Evolutionary conservation across 2,888 invertebrate genomes (phyloP).

Genomic region (Andrena bucephala): DNA sequence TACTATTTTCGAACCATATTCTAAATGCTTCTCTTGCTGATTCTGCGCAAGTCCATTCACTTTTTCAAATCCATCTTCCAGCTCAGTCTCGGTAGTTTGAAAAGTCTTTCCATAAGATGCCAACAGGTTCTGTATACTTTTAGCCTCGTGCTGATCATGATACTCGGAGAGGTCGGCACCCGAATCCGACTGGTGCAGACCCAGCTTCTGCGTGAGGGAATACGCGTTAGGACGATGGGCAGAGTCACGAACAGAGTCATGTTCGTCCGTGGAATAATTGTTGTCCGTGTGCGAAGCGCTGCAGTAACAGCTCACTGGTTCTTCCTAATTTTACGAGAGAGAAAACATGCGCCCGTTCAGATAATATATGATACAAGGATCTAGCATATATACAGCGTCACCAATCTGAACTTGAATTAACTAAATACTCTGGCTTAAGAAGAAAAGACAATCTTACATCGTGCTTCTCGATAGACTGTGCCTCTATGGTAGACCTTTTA

Average conservation of each 20-base stretch:
- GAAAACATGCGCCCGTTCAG: constrained; percentile 43
- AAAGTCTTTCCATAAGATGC: constrained; percentile 76
- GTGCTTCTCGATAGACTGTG: constrained; percentile 80
- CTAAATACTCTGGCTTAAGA: constrained; percentile 23
- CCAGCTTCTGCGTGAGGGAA: constrained; percentile 80
- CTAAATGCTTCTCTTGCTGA: constrained; percentile 35
- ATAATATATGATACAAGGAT: constrained; percentile 16
- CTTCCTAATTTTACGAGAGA: constrained; percentile 79
- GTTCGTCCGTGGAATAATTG: constrained; percentile 91
- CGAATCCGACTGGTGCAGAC: constrained; percentile 90
- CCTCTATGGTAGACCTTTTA: constrained; percentile 76
- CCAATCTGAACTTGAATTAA: constrained; percentile 22
- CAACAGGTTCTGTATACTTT: constrained; percentile 84
- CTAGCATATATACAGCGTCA: constrained; percentile 10
- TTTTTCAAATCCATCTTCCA: constrained; percentile 59
- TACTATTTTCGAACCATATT: constrained; percentile 53
- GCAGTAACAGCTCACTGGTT: constrained; percentile 89
- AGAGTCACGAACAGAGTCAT: constrained; percentile 87
- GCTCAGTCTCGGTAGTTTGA: constrained; percentile 67
- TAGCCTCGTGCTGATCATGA: constrained; percentile 84
- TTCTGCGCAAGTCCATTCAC: constrained; percentile 49
- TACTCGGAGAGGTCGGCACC: constrained; percentile 90
- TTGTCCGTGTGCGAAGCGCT: constrained; percentile 92
- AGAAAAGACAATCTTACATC: constrained; percentile 74
- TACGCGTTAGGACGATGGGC: constrained; percentile 81